Base-by-base conservation (phyloP, 2,797 vertebrate species). In the Diceros bicornis region DNA sequence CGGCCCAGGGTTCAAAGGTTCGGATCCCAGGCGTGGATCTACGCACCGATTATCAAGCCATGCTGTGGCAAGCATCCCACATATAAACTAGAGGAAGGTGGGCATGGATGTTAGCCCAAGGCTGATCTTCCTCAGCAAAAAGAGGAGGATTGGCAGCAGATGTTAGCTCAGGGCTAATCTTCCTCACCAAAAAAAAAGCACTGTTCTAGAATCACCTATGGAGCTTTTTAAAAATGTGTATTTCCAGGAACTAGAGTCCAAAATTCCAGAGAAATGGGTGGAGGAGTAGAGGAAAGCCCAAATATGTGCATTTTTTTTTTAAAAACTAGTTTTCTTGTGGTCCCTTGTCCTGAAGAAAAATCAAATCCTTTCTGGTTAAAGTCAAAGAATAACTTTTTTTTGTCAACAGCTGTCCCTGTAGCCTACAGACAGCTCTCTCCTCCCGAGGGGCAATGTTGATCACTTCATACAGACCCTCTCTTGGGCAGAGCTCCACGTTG, bases 281-380 rank as follows among this genome's bases (percentile, higher is more conserved):
- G 2, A 77, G 23, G 20, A 94, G 6, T 4, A 84, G 18, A 96
- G 21, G 0, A 47, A 92, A 23, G 23, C n/a, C 34, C 32, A 55
- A 41, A 95, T 29, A 78, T 52, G 14, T 85, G 25, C 57, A 17
- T 79, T 44, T 41, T 79, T 62, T 13, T 7, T 62, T 14, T 5
- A 18, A 78, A 18, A 78, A 91, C 2, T 75, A 75, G 23, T 75
- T 94, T 89, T 66, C 94, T 79, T 89, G 52, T 64, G 32, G 20
- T 89, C 27, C 29, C 62, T 13, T 41, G 47, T 34, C 34, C 64
- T 74, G 66, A 75, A 94, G 91, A 95, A 95, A 95, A 69, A 81
- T 89, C 66, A 85, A 75, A 52, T 44, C 71, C 41, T 86, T 96
- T 86, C 66, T 84, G 74, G 37, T 21, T 85, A 14, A 32, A 89